Evolutionary conservation across 2,113 vertebrate genomes (phyloP), one percentile per base, ranked within the genome.

Genomic region (Megalops atlanticus): DNA sequence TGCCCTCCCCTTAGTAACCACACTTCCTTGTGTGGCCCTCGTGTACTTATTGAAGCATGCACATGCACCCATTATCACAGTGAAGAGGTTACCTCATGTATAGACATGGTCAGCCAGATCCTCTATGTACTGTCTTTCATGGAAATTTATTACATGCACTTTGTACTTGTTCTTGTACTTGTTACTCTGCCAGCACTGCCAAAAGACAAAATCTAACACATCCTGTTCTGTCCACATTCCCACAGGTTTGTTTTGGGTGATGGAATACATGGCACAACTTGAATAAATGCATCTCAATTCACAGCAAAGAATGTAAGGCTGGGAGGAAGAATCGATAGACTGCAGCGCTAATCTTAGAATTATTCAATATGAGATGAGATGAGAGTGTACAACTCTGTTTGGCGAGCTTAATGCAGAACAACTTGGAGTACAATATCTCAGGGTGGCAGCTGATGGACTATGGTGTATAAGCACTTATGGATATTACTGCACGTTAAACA

Each of bases 161-260:
- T n/a, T n/a, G n/a, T n/a, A n/a, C n/a, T n/a, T n/a, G n/a, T n/a
- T n/a, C n/a, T n/a, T n/a, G n/a, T n/a, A n/a, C n/a, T n/a, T n/a
- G n/a, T n/a, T n/a, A 24, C 58, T 31, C 24, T 71, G 74, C 54
- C 36, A 24, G 49, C 82, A 83, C 83, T 85, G 84, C 87, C 72
- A 72, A 41, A 83, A 89, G 81, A 80, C 88, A 89, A 64, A 79
- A 15, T 77, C 15, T 83, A 91, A n/a, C n/a, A n/a, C n/a, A n/a
- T n/a, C 91, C 87, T 80, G 89, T 89, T 87, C 85, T 88, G 41
- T 71, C 64, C 64, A n/a, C 85, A 86, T 89, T 81, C 83, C 87
- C 85, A 88, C 87, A 77, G 86, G 89, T 84, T 85, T 90, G 86
- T 88, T 88, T 90, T 89, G 85, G 52, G 78, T 77, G 16, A 16